Evolutionary conservation across 2,888 invertebrate species (phyloP), one percentile per base, ranked within the genome.

Genomic region (Willowsia nigromaculata): DNA sequence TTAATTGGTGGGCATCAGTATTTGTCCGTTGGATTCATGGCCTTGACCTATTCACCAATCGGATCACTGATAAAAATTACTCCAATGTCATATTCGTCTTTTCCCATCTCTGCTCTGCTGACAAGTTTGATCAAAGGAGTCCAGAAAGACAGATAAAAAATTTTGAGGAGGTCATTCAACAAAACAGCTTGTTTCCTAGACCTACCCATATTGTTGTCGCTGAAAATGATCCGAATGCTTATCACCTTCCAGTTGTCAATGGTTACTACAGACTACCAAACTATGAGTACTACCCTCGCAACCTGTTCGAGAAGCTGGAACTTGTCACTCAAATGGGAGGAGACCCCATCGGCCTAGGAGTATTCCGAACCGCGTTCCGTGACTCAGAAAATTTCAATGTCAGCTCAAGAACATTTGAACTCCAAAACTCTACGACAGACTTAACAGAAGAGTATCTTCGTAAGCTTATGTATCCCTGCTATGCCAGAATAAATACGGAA

Each of bases 1-100:
- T 50, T 50, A 15, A 50, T 15, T 6, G 13, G 7, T 6, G 15
- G n/a, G 5, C 2, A 4, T 50, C 13, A 2, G 3, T 3, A 3
- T 50, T 50, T 15, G 15, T 50, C 50, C 5, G 15, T 11, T 11
- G 5, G 50, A 50, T 50, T n/a, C 50, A 15, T 15, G 50, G 15
- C 11, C 11, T 90, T 6, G 71, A 80, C 33, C 6, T n/a, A 7
- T 85, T 90, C 30, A 56, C 87, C 0, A 37, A 68, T 0, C 53
- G 82, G 22, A 88, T 90, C 5, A 85, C 78, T 3, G 88, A 85
- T n/a, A 50, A 85, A 7, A 88, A 85, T 22, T 88, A n/a, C 15
- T 88, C 90, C 0, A 90, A 90, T 25, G 90, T 90, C 0, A 25
- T 90, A 11, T 84, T 88, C 40, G 85, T 85, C 5, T 53, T 90